Base-by-base conservation (phyloP, 2,113 vertebrate genomes). In the Sander vitreus region DNA sequence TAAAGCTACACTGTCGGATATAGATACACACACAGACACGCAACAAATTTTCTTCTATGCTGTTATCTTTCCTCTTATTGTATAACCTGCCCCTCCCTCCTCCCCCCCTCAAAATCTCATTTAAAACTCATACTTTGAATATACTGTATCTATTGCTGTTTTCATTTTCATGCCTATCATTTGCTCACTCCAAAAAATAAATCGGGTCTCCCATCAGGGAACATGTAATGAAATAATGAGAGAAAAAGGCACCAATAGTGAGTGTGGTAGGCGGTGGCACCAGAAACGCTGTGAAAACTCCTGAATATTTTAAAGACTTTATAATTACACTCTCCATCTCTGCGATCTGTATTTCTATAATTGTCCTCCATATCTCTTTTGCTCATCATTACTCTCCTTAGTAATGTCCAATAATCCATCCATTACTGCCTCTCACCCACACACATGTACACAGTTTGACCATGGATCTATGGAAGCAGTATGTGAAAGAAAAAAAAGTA, bases 231-330 rank as follows among this genome's bases (percentile, higher is more conserved):
- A 80, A 84, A 82, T 78, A 66, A 78, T 69, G 51, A 55, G 39
- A 65, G 66, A 43, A 78, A 78, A 80, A 62, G 63, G 47, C 33
- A 68, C 57, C 51, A 65, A 33, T 76, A 81, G 81, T 78, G 21
- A 63, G 62, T 39, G 30, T 57, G 60, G 58, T 71, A 59, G 60
- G 45, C 50, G 0, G 15, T 53, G 77, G 65, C 76, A 55, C 76
- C 77, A 79, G 65, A 76, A 69, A 59, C 63, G 21, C n/a, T 50
- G 39, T 39, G 45, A 70, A 76, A 78, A 30, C 80, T 80, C n/a
- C 39, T 90, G 77, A 91, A 89, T 88, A 85, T 89, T 83, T 91
- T 83, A 85, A 88, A 84, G 39, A 45, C 54, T 53, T 86, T 82
- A 47, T 83, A 87, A 89, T 91, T 70, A 78, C 43, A 30, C 18